Evolutionary conservation across 1,140 invertebrate species (phyloP), one percentile per base, ranked within the genome.

Genomic region (Episyrphus balteatus): DNA sequence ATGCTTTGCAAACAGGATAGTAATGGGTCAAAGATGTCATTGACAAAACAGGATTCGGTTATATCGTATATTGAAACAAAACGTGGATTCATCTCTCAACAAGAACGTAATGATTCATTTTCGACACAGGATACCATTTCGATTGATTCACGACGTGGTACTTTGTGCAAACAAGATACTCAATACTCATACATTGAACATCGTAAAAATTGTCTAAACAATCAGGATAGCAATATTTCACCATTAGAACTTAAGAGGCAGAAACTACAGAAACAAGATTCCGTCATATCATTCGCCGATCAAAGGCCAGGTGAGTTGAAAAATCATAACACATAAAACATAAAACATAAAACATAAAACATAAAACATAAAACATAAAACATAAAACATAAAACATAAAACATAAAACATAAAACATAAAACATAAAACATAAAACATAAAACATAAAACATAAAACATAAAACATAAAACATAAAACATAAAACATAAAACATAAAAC

Each of bases 221-320:
- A 14, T 54, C 54, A 32, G 32, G 48, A 47, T 18, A 47, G 45
- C 14, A 44, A 44, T 47, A 42, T 38, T 31, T 51, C 53, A 14
- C 43, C 50, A 14, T 39, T 52, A 30, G 52, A 52, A 32, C 47
- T 64, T 34, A 66, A 67, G 19, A 50, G 65, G 1, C 65, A 68
- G 42, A 63, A 67, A 19, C 61, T 68, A 38, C 61, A 67, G 1
- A 68, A 68, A 46, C 65, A 68, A 54, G 65, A 68, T 50, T 68
- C 65, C 33, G 62, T 68, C 17, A 62, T 68, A 15, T 67, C 64
- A 10, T 68, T 68, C 51, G 64, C 65, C 15, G 65, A 68, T 46
- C 61, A 66, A 50, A 58, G 64, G 21, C 64, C 62, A 12, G 50
- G 55, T 54, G 36, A 48, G 36, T 49, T 19, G n/a, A 19, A 17